Evolutionary conservation across 2,113 vertebrate genomes (phyloP), one percentile per base, ranked within the genome.

Genomic region (Onychostruthus taczanowskii): DNA sequence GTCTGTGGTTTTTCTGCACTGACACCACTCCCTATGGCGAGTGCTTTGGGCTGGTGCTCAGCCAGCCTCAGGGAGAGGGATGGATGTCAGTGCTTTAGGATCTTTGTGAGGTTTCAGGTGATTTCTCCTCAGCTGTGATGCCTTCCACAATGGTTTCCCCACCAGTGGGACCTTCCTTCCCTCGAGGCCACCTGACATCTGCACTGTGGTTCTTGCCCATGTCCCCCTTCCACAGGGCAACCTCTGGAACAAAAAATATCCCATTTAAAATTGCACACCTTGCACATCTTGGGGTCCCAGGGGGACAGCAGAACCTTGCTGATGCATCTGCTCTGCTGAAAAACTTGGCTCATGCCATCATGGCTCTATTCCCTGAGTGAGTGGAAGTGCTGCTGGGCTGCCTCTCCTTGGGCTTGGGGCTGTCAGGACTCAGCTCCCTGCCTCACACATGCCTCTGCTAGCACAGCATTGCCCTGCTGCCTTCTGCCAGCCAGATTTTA

Each of bases 161-260:
- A 59, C 52, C 1, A 3, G 26, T 13, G 5, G 62, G 64, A 77
- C 50, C n/a, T 75, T 27, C 47, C 11, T 9, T 72, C 33, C 55
- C 16, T 0, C 0, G 7, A 39, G 64, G 14, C 35, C 8, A 13
- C 39, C 46, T 7, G 7, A 59, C 43, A 56, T 28, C 81, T 91
- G 73, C 23, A n/a, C 5, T 0, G 0, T 4, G 9, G 19, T 24
- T 39, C 52, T 66, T 1, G 1, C 27, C 0, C 2, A 50, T 0
- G 1, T 52, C 7, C 10, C n/a, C 21, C 31, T 84, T 90, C 58
- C 5, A 5, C n/a, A 43, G 35, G 23, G 55, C 64, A 93, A 46
- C 35, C 8, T 77, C 89, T 53, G 68, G 58, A 33, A 93, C 68
- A 11, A 80, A 77, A 80, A 86, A 80, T 9, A 43, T 37, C 47